Evolutionary conservation across 2,888 invertebrate genomes (phyloP).

Genomic region (Apamea sordens): DNA sequence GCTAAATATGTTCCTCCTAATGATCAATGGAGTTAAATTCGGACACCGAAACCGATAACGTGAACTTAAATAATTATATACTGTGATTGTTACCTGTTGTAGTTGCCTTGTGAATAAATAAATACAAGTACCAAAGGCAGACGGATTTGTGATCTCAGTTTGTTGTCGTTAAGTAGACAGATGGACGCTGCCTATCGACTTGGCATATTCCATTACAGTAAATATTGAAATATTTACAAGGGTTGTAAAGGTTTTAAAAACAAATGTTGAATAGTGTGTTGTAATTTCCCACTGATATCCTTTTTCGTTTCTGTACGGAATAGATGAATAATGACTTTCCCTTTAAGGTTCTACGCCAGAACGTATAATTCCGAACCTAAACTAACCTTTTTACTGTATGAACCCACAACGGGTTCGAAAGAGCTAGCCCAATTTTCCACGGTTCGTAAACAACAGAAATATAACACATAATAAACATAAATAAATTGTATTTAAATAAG

Average conservation of each 20-base stretch:
- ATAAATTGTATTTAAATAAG: neutral
- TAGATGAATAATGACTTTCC: neutral
- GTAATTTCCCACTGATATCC: constrained; percentile 13
- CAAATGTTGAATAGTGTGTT: constrained; percentile 36
- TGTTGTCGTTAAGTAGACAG: neutral
- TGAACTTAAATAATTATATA: too few relatives aligned
- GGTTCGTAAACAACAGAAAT: neutral
- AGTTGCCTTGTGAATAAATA: too few relatives aligned
- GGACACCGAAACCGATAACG: neutral
- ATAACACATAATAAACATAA: neutral
- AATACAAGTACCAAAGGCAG: neutral
- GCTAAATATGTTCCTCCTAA: neutral
- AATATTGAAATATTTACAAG: constrained; percentile 59
- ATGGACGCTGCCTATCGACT: neutral
- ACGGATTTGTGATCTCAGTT: neutral
- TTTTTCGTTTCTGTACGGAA: neutral
- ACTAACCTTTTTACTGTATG: neutral
- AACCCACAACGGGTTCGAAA: too few relatives aligned
- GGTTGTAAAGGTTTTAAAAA: constrained; percentile 39
- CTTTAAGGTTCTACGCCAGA: neutral
- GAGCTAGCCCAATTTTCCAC: too few relatives aligned
- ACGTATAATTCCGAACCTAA: neutral
- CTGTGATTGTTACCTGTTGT: too few relatives aligned
- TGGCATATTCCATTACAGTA: constrained; percentile 20
- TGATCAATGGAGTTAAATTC: neutral